phyloP scores from a whole-genome alignment of 2,113 vertebrate species.

The Hippocampus comes region DNA sequence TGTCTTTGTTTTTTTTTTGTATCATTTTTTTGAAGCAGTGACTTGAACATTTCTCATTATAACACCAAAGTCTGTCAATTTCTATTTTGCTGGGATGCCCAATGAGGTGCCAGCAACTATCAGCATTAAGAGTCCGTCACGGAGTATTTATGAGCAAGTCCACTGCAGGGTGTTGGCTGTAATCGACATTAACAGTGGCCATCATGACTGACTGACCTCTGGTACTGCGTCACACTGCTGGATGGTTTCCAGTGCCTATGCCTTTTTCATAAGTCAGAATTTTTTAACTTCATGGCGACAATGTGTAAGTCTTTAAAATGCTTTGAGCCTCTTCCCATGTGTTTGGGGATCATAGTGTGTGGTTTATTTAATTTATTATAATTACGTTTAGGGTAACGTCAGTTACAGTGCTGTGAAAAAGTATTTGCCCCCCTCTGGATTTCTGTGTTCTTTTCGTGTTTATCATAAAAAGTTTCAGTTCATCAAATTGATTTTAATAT shows the following conservation, averaged over 20 bases:
- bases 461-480: too few relatives aligned
- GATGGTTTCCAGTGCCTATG: slow-evolving; percentile 12
- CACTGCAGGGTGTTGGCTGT: slow-evolving; percentile 28
- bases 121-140: slow-evolving; percentile 16
- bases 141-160: slow-evolving; percentile 16
- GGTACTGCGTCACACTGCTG: slow-evolving; percentile 25
- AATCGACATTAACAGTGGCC: slow-evolving; percentile 37
- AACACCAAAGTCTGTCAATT: slow-evolving; percentile 7
- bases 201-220: slow-evolving; percentile 18
- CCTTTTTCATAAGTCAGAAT: too few relatives aligned
- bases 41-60: slow-evolving; percentile 3
- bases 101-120: slow-evolving; percentile 1
- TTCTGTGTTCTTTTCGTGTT: too few relatives aligned
- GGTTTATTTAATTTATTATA: too few relatives aligned
- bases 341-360: too few relatives aligned
- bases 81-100: slow-evolving; percentile 23
- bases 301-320: too few relatives aligned
- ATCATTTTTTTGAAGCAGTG: not conserved
- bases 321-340: too few relatives aligned
- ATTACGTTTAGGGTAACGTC: too few relatives aligned
- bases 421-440: too few relatives aligned
- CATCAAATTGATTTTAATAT: too few relatives aligned
- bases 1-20: not conserved
- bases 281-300: too few relatives aligned
- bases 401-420: too few relatives aligned